These are phyloP conservation scores for Mellivora capensis DNA, from an alignment of 2,113 vertebrate genomes.

Conservation along the genomic window DNA sequence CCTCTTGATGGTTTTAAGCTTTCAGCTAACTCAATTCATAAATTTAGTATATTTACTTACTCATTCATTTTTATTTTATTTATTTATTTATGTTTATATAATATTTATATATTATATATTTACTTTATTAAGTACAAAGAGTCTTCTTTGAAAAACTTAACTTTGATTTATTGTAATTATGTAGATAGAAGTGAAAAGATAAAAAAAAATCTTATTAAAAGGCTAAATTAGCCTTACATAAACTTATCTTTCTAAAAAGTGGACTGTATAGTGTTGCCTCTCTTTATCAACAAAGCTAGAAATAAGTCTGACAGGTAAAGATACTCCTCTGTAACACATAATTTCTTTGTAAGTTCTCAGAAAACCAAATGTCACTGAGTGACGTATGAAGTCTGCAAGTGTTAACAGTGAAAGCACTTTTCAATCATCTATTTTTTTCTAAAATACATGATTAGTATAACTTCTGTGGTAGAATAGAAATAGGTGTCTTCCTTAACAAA, in stretches of 20 bases:
- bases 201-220: neutral
- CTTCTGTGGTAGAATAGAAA: neutral
- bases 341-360: neutral
- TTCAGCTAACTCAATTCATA: neutral
- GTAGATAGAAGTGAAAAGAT: neutral
- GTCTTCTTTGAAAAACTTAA: neutral
- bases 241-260: neutral
- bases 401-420: neutral
- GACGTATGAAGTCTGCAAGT: neutral
- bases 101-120: no score
- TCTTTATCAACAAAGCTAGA: neutral
- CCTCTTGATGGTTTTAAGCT: neutral
- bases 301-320: neutral
- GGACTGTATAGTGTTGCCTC: neutral
- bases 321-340: neutral
- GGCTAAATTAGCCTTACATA: neutral
- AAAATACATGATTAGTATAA: neutral
- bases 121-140: neutral
- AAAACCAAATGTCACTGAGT: neutral
- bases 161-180: neutral
- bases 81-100: no score
- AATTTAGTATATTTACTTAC: neutral
- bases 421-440: neutral
- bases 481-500: neutral
- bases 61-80: neutral